Evolutionary conservation across 2,797 vertebrate species (phyloP).

Genomic region (Simalia tracyae): DNA sequence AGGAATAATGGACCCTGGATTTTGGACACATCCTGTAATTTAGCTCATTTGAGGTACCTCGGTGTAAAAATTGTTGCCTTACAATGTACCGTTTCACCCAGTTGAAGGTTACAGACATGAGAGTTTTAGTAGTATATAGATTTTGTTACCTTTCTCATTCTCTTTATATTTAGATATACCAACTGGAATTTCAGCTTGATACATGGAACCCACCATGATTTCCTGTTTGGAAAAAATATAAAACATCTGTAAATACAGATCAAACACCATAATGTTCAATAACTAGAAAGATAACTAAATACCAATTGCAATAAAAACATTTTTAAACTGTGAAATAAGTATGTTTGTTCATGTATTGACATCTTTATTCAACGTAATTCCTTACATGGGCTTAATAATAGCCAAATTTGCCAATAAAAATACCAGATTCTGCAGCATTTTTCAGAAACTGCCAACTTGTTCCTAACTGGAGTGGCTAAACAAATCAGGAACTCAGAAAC

Average conservation of each 20-base stretch:
- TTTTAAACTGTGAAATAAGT: background rate
- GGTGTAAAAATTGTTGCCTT: no score
- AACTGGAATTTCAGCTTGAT: slow-evolving; percentile 94
- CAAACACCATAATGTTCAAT: background rate
- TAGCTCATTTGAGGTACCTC: no score
- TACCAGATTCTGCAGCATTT: no score
- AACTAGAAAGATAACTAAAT: background rate
- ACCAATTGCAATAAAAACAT: accelerated
- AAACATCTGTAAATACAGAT: slow-evolving; percentile 24
- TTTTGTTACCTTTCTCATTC: slow-evolving; percentile 88
- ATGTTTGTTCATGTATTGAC: background rate
- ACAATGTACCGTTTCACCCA: no score
- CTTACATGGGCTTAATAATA: background rate
- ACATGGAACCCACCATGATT: slow-evolving; percentile 99
- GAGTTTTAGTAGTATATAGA: no score
- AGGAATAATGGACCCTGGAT: no score
- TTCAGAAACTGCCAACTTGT: background rate
- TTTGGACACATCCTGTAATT: no score
- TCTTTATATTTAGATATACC: slow-evolving; percentile 92
- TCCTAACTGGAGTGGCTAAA: background rate
- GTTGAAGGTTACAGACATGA: no score
- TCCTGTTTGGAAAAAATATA: slow-evolving; percentile 79
- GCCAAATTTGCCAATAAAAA: background rate
- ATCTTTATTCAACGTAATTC: background rate
- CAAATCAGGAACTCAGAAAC: background rate